These are phyloP conservation scores for Trichopria drosophilae DNA, from an alignment of 2,888 invertebrate species.

Conservation along the genomic window DNA sequence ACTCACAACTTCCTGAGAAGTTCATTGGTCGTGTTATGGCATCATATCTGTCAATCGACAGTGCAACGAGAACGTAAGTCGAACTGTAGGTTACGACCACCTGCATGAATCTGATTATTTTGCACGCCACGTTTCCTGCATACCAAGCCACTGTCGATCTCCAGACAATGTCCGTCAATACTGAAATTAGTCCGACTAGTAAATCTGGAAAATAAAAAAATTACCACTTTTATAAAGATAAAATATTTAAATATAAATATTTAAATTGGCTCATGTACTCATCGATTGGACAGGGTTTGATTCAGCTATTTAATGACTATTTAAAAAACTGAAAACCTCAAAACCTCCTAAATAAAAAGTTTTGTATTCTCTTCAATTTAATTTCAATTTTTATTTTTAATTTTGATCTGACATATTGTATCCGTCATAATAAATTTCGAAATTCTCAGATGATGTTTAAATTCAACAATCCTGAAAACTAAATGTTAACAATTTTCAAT, in stretches of 20 bases:
- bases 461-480: background rate
- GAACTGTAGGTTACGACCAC: conserved; percentile 89
- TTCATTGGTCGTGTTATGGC: conserved; percentile 95
- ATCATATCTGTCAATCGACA: conserved; percentile 90
- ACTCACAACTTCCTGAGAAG: conserved; percentile 92
- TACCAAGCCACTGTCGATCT: conserved; percentile 87
- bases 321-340: no score
- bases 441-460: no score
- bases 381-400: no score
- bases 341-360: no score
- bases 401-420: no score
- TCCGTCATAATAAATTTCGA: no score
- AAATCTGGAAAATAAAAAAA: conserved; percentile 69
- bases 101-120: conserved; percentile 79
- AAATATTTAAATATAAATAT: no score
- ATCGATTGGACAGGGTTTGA: no score
- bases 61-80: conserved; percentile 87
- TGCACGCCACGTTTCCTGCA: conserved; percentile 86
- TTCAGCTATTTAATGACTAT: no score
- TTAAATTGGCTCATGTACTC: no score
- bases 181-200: conserved; percentile 83
- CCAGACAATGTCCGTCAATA: conserved; percentile 88
- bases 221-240: background rate
- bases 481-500: background rate
- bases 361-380: no score